Conservation (phyloP, 2,797 vertebrate species). For the Artibeus jamaicensis region DNA sequence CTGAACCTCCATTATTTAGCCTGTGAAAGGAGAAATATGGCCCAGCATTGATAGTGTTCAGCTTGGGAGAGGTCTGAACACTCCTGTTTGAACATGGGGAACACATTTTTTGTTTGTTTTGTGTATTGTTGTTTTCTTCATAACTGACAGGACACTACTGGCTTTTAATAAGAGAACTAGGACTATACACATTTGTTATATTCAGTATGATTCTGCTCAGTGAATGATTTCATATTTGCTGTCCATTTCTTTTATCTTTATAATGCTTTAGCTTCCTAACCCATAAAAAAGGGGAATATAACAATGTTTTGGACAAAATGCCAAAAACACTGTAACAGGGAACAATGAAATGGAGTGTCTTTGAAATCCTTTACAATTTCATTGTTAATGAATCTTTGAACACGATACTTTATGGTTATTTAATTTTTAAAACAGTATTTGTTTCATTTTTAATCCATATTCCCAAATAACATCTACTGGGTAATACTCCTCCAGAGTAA, state of each 20-base stretch:
- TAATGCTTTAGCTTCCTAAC: background rate
- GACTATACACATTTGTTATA: background rate
- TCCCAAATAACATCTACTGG: background rate
- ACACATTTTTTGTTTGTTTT: background rate
- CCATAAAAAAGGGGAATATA: background rate
- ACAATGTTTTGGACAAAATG: background rate
- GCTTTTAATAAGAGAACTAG: background rate
- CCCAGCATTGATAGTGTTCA: background rate
- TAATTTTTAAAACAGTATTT: constrained; percentile 45
- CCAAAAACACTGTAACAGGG: background rate
- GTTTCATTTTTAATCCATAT: background rate
- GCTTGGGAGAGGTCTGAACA: background rate
- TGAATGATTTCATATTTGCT: background rate
- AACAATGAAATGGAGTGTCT: background rate
- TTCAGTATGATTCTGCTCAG: background rate
- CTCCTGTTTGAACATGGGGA: background rate
- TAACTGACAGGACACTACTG: background rate
- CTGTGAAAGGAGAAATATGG: background rate
- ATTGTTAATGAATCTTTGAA: background rate
- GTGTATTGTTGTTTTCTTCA: background rate
- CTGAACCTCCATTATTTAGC: background rate
- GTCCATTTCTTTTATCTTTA: background rate
- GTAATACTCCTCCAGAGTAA: background rate
- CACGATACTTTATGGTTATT: background rate
- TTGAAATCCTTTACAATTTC: constrained; percentile 20